phyloP scores from a whole-genome alignment of 2,113 vertebrate species.

The Pogona vitticeps region DNA sequence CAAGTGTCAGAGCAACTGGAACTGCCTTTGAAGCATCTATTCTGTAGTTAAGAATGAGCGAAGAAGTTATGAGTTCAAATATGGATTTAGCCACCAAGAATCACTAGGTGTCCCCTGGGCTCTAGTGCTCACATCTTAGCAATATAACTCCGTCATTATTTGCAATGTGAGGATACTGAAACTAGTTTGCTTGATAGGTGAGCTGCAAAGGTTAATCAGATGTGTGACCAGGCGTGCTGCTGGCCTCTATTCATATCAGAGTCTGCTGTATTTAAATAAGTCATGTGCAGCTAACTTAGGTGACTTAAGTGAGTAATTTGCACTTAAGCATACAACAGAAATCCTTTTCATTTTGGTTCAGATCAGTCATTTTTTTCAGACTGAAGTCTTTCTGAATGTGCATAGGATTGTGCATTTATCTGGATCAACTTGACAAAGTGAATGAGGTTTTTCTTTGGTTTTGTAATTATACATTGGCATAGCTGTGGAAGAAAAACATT shows the following conservation, averaged over 20 bases:
- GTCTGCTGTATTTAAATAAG: no score
- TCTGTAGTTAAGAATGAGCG: slow-evolving; percentile 48
- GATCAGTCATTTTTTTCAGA: not conserved
- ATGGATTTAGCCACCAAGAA: not conserved
- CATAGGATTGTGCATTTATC: not conserved
- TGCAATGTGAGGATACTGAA: not conserved
- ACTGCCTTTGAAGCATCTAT: slow-evolving; percentile 50
- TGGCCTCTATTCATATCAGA: not conserved
- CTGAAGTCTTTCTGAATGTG: not conserved
- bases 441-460: not conserved
- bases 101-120: not conserved
- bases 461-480: slow-evolving; percentile 41
- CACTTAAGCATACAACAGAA: not conserved
- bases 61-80: not conserved
- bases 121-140: not conserved
- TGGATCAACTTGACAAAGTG: not conserved
- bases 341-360: not conserved
- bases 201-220: no score
- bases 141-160: not conserved
- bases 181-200: not conserved
- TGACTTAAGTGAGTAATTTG: not conserved
- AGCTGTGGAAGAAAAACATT: slow-evolving; percentile 50
- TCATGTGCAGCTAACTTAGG: no score
- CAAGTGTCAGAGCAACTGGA: slow-evolving; percentile 38
- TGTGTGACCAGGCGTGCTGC: not conserved